Percentiles rank a stretch among this genome's conserved stretches.
These are phyloP conservation scores for Acanthosepion pharaonis DNA, from an alignment of 2,888 invertebrate species.

Conservation along the genomic window DNA sequence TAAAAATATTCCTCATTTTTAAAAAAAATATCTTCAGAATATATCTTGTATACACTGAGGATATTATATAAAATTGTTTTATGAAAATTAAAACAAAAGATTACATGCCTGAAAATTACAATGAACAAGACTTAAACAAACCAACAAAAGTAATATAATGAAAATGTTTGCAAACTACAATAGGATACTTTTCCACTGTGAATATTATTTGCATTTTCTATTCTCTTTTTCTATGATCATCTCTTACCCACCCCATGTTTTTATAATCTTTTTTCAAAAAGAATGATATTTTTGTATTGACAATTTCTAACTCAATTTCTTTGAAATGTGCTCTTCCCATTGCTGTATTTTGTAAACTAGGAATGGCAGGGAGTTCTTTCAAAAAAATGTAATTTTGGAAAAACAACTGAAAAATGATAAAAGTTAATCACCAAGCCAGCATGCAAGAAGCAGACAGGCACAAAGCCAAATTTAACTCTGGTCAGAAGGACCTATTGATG, in stretches of 20 bases:
- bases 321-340: background rate
- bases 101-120: background rate
- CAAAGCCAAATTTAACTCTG: too few species aligned
- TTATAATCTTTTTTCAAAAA: background rate
- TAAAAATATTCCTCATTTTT: background rate
- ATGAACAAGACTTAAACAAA: background rate
- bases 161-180: background rate
- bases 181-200: background rate
- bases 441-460: too few species aligned
- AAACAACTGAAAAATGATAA: too few species aligned
- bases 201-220: background rate
- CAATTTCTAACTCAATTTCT: background rate
- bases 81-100: background rate
- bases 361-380: too few species aligned
- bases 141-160: background rate
- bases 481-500: too few species aligned
- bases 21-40: too few species aligned
- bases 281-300: background rate
- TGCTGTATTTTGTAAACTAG: too few species aligned
- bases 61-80: background rate
- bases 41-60: too few species aligned
- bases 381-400: too few species aligned
- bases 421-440: too few species aligned
- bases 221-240: background rate
- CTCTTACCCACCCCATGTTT: background rate